Evolutionary conservation across 2,113 vertebrate species (phyloP).

Genomic region (Xiphophorus hellerii): DNA sequence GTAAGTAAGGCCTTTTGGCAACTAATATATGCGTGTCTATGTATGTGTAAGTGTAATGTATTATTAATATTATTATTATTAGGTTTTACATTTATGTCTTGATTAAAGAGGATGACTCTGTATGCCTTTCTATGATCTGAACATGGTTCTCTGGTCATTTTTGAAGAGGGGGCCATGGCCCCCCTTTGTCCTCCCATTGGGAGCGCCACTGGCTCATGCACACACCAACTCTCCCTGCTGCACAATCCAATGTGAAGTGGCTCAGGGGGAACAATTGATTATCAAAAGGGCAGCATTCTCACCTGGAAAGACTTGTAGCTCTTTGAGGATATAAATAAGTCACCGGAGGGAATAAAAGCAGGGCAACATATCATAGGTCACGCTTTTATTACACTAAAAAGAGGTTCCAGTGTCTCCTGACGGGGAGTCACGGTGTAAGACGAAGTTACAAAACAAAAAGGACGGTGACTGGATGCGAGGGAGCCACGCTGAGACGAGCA

Average conservation of each 20-base stretch:
- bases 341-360: constrained; percentile 53
- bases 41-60: no score
- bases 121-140: no score
- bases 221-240: constrained; percentile 2
- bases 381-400: constrained; percentile 67
- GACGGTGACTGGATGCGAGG: constrained; percentile 5
- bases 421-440: constrained; percentile 24
- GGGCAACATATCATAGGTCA: constrained; percentile 61
- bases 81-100: no score
- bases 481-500: constrained; percentile 25
- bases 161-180: no score
- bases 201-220: constrained; percentile 2
- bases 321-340: constrained; percentile 75
- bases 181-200: no score
- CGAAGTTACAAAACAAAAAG: constrained; percentile 34
- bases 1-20: no score
- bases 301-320: constrained; percentile 70
- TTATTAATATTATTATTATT: no score
- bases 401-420: constrained; percentile 37
- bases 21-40: no score
- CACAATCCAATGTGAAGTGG: constrained; percentile 43
- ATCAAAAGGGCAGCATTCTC: constrained; percentile 77
- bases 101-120: no score
- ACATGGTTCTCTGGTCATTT: no score
- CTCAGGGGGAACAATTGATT: constrained; percentile 64